Evolutionary conservation across 2,888 invertebrate genomes (phyloP), one percentile per base, ranked within the genome.

Genomic region (Cactoblastis cactorum): DNA sequence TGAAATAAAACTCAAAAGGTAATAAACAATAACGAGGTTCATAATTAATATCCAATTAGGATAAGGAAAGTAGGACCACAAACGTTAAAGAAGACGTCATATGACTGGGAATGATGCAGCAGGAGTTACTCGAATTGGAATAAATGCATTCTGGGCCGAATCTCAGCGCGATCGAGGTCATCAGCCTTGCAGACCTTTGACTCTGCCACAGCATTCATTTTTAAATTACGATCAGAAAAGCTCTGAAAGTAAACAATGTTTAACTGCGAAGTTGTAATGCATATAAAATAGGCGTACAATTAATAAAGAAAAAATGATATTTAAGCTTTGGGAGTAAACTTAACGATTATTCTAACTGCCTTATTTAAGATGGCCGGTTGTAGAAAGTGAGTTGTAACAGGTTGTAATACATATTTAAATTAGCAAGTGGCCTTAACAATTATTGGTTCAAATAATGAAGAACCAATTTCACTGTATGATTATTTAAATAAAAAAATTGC

Each of bases 91-190:
- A 83, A 83, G 85, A 82, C 71, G 77, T 86, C 82, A 80, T 69
- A 75, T 74, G 72, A 85, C 82, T 77, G 79, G 71, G 74, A 73
- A 78, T 80, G 77, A 80, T 81, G 78, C 71, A 80, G 78, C 71
- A 80, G 82, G 77, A 71, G 73, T 78, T 79, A 69, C 64, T 69
- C 74, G 70, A 75, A 77, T 77, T 74, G 65, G 67, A 74, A 78
- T 82, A 78, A 56, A 83, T 77, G 76, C 80, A 84, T 85, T 83
- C 81, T 83, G 80, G 78, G 77, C 76, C 81, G 80, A 82, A 82
- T 78, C 77, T 67, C 65, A 66, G 53, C 60, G 67, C 71, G 73
- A 78, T 71, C 58, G 75, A 71, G 82, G 88, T 79, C 88, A 77
- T 67, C 69, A 83, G 72, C 85, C 84, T 74, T 68, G 71, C 72